Base-by-base conservation (phyloP, 2,888 invertebrate genomes). In the Crematogaster levior region DNA sequence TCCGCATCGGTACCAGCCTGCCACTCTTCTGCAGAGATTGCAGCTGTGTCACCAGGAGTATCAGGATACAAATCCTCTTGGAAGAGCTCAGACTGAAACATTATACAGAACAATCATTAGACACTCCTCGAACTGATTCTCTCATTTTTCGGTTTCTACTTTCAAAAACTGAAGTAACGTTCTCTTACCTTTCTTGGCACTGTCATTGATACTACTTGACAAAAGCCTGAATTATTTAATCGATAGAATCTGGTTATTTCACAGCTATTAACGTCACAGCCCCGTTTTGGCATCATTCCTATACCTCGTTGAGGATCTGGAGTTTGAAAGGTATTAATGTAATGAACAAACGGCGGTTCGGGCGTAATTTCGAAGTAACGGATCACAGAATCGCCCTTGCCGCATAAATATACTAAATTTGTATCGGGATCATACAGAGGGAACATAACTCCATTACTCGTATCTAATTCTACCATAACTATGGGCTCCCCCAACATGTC, bases 321-420 rank as follows among this genome's bases (percentile, higher is more conserved):
- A 48, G 99, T 98, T 95, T 98, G 98, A 96, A 98, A 99, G 91
- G 98, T 99, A 95, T 98, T 99, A 94, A 99, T 98, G 95, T 98
- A 99, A 95, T 99, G 98, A 84, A 99, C 98, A 95, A 98, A 99
- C 0, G 99, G 99, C 4, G 98, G 97, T 93, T 98, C 98, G 1
- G 98, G 97, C 21, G 98, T 98, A 91, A 99, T 97, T 95, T 97
- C 98, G 94, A 98, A 98, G 95, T 98, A 99, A 88, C 99, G 96
- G 92, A 99, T 99, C 91, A 99, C 99, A 77, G 99, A 99, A 95
- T 99, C 99, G 68, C 99, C 99, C 96, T 99, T 99, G 88, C 99
- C 99, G 94, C 99, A 99, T 68, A 99, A 95, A 95, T 97, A 99
- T 91, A 99, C 97, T 93, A 99, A 96, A 95, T 98, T 98, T 88